Evolutionary conservation across 2,888 invertebrate genomes (phyloP).

Genomic region (Holacanthella duospinosa): DNA sequence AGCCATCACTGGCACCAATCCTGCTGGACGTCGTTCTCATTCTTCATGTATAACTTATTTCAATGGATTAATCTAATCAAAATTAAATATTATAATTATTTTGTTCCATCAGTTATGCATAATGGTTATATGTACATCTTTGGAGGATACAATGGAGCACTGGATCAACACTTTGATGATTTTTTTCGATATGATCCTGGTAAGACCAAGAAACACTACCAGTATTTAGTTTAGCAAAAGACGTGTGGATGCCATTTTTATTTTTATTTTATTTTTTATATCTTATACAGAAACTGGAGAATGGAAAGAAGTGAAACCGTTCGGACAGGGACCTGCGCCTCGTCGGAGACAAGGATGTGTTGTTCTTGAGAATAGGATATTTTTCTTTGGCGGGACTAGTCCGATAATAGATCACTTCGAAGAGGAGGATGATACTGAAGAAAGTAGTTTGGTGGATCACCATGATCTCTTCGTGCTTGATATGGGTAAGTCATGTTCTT

Average conservation of each 20-base stretch:
- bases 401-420: constrained; percentile 18
- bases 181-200: constrained; percentile 57
- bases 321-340: constrained; percentile 31
- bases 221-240: background rate
- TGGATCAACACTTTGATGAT: constrained; percentile 71
- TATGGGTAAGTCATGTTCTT: constrained; percentile 50
- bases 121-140: constrained; percentile 71
- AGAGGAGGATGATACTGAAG: constrained; percentile 26
- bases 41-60: constrained; percentile 63
- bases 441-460: constrained; percentile 56
- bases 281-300: constrained; percentile 27
- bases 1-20: constrained; percentile 51
- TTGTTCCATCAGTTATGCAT: constrained; percentile 72
- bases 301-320: constrained; percentile 30
- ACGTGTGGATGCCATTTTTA: background rate
- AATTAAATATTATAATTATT: background rate
- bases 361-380: constrained; percentile 59
- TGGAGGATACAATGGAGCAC: constrained; percentile 75
- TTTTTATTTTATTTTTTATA: constrained; percentile 3
- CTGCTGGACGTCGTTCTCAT: constrained; percentile 75
- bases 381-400: constrained; percentile 79
- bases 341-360: constrained; percentile 62
- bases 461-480: constrained; percentile 74
- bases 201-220: constrained; percentile 14
- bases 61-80: background rate